These are phyloP conservation scores for Erethizon dorsatum DNA, from an alignment of 2,797 vertebrate species.

Conservation along the genomic window DNA sequence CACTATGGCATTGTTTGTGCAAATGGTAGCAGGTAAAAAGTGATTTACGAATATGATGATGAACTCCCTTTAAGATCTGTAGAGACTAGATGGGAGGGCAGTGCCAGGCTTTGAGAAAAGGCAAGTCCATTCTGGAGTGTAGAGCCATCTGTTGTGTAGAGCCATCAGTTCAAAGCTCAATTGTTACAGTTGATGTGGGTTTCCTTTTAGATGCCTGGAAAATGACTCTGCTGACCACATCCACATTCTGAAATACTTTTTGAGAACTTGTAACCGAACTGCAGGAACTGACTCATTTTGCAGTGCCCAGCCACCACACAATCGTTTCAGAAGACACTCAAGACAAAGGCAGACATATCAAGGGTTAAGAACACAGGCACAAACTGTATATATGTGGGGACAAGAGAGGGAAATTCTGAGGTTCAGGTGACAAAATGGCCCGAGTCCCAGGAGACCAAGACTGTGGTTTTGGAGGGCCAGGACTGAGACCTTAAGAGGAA, in stretches of 20 bases:
- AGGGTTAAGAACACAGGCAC: slow-evolving; percentile 72
- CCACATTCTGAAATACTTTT: slow-evolving; percentile 95
- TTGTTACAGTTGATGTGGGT: slow-evolving; percentile 99
- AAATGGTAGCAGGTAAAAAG: slow-evolving; percentile 29
- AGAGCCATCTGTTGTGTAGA: slow-evolving; percentile 90
- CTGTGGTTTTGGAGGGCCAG: neutral
- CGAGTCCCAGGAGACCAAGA: neutral
- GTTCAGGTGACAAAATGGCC: slow-evolving; percentile 14
- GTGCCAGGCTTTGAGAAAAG: slow-evolving; percentile 69
- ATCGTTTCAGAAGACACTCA: slow-evolving; percentile 89
- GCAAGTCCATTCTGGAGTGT: neutral
- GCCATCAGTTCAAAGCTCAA: slow-evolving; percentile 90
- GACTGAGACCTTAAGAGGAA: neutral
- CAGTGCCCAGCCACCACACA: slow-evolving; percentile 90
- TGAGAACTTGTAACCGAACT: slow-evolving; percentile 94
- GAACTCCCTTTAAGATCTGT: slow-evolving; percentile 13
- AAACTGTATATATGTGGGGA: slow-evolving; percentile 32
- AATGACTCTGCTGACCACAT: slow-evolving; percentile 99
- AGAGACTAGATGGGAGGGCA: slow-evolving; percentile 13
- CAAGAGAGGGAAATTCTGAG: slow-evolving; percentile 48
- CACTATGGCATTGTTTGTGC: neutral
- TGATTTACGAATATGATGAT: slow-evolving; percentile 22
- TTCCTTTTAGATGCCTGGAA: slow-evolving; percentile 98
- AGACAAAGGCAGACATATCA: slow-evolving; percentile 82
- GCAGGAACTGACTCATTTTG: slow-evolving; percentile 97